Base-by-base conservation (phyloP, 1,140 invertebrate species). In the Thaumatotibia leucotreta region DNA sequence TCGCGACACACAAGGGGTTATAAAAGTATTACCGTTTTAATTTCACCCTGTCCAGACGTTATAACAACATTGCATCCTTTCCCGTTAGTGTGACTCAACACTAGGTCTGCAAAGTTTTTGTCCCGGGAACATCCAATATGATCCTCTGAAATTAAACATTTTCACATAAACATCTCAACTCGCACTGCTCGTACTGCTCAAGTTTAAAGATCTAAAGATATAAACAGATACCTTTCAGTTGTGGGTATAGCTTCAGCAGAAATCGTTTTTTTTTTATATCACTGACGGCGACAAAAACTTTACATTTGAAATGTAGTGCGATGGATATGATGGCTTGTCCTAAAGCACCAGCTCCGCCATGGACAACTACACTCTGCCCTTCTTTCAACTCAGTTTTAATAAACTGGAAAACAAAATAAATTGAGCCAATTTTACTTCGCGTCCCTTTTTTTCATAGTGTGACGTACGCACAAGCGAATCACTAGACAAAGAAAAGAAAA, bases 311-410 rank as follows among this genome's bases (percentile, higher is more conserved):
- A 72, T 88, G 77, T 6, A 95, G 83, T n/a, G 94, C 94, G 52
- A 96, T 91, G 45, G 93, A 88, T 69, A 96, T 95, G 20, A 95
- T 94, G 22, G 95, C 95, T 83, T 95, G 94, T 1, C 95, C 95
- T 20, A 96, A 93, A 54, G 94, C 95, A 39, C 95, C 95, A 73
- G 93, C 93, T 20, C 95, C 95, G 33, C 95, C 93, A 79, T 96
- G 95, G 68, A 96, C 95, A 1, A 96, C 87, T 14, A 95, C 80
- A 10, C 75, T 88, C 67, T 94, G 92, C 4, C 93, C 93, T 10
- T 23, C 33, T 4, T 17, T 1, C 5, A 74, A 17, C n/a, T 63
- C 23, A 17, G 8, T 20, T 64, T 61, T 71, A 22, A 69, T 67
- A 17, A 10, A 50, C 73, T 73, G 64, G 11, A 64, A 63, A 62